These are phyloP conservation scores for Phainopepla nitens DNA, from an alignment of 2,113 vertebrate species.

Conservation along the genomic window DNA sequence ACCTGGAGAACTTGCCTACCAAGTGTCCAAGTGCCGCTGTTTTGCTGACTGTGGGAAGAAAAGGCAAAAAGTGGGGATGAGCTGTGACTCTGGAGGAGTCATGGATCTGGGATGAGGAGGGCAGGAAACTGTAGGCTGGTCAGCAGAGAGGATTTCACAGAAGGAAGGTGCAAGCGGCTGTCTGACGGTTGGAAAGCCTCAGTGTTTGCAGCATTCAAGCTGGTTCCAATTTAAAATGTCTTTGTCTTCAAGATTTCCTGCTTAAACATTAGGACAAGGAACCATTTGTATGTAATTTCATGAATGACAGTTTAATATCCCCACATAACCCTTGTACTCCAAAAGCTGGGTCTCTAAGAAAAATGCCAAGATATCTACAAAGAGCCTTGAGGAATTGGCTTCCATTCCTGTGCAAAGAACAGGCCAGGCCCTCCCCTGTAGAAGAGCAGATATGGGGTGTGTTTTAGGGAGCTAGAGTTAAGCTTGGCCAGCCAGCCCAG, in stretches of 20 bases:
- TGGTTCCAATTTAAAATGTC: slow-evolving; percentile 1
- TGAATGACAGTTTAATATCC: not conserved
- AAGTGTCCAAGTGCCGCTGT: fast-evolving
- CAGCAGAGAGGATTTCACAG: not conserved
- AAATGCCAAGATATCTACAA: not conserved
- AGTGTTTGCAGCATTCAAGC: not conserved
- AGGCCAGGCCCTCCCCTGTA: not conserved
- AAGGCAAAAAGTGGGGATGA: not conserved
- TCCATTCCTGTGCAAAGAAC: not conserved
- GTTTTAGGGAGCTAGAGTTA: not conserved
- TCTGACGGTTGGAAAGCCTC: not conserved
- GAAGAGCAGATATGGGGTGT: fast-evolving
- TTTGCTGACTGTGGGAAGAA: not conserved
- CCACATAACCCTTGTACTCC: not conserved
- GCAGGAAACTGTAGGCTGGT: fast-evolving
- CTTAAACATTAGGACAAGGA: not conserved
- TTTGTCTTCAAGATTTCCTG: not conserved
- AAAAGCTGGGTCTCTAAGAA: not conserved
- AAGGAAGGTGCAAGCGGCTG: not conserved
- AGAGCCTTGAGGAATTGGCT: not conserved
- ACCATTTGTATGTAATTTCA: not conserved
- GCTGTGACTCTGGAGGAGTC: not conserved
- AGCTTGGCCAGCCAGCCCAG: no score
- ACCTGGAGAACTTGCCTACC: not conserved
- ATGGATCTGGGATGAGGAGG: fast-evolving